Conservation (phyloP, 2,113 vertebrate genomes). For the Lepidothrix coronata region DNA sequence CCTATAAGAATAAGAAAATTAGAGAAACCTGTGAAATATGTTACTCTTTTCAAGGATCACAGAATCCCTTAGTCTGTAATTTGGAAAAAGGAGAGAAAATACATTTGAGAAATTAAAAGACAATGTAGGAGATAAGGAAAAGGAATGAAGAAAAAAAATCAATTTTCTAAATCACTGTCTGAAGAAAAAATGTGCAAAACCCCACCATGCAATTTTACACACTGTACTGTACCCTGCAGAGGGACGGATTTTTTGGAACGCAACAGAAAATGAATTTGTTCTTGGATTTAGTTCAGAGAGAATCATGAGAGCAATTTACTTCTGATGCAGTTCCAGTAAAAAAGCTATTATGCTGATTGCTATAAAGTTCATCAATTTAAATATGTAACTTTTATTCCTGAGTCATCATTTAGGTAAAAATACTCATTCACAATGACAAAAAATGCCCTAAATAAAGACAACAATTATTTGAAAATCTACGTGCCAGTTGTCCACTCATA, state of each 20-base stretch:
- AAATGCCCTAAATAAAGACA: neutral
- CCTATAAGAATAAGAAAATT: neutral
- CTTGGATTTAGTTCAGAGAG: slow-evolving; percentile 51
- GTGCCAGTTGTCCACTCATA: neutral
- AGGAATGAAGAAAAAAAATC: neutral
- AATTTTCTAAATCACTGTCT: neutral
- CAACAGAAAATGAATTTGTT: slow-evolving; percentile 16
- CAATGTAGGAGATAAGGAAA: neutral
- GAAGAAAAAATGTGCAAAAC: neutral
- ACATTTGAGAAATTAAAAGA: neutral
- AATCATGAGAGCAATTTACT: slow-evolving; percentile 29
- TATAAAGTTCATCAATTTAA: slow-evolving; percentile 25
- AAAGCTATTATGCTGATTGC: slow-evolving; percentile 32
- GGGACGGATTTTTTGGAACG: slow-evolving; percentile 1
- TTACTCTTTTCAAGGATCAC: neutral
- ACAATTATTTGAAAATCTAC: neutral
- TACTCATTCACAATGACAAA: neutral
- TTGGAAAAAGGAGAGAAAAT: neutral
- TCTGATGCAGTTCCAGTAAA: slow-evolving; percentile 36
- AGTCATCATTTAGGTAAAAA: slow-evolving; percentile 3
- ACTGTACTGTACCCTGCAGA: neutral
- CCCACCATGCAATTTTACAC: neutral
- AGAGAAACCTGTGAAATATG: neutral
- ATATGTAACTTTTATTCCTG: slow-evolving; percentile 15
- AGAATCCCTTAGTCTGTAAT: neutral